A percentile compares a stretch with the other conserved stretches of the same genome.
These are phyloP conservation scores for Peromyscus eremicus DNA, from an alignment of 2,797 vertebrate species.

Conservation along the genomic window DNA sequence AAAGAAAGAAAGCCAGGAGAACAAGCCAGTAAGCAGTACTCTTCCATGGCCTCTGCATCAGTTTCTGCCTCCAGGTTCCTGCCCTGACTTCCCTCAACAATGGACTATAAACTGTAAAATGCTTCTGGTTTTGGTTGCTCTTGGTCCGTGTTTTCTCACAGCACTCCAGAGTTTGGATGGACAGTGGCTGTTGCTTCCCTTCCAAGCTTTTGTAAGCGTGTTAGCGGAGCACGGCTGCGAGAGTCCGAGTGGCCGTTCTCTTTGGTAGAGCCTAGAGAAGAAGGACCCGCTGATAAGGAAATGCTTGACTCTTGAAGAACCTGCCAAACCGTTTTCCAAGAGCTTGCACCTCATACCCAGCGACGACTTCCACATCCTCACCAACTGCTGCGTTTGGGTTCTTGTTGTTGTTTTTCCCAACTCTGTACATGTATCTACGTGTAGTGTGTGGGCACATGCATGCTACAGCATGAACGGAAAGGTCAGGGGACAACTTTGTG, in stretches of 20 bases:
- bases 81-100: not conserved
- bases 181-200: rapidly evolving
- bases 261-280: not conserved
- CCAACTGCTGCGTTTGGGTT: no score
- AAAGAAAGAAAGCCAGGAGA: not conserved
- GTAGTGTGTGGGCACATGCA: not conserved
- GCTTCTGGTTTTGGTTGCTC: no score
- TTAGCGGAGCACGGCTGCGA: no score
- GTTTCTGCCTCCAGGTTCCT: not conserved
- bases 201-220: rapidly evolving
- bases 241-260: not conserved
- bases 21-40: not conserved
- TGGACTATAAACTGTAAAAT: not conserved
- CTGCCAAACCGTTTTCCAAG: not conserved
- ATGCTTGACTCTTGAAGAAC: not conserved
- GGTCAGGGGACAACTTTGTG: not conserved
- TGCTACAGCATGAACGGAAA: not conserved
- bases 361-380: not conserved
- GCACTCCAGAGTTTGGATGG: rapidly evolving
- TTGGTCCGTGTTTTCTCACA: not conserved
- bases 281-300: not conserved
- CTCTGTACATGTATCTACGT: not conserved
- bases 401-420: not conserved
- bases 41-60: not conserved
- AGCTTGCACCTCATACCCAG: no score